Conservation (phyloP, 2,797 vertebrate genomes). For the Etheostoma perlongum region DNA sequence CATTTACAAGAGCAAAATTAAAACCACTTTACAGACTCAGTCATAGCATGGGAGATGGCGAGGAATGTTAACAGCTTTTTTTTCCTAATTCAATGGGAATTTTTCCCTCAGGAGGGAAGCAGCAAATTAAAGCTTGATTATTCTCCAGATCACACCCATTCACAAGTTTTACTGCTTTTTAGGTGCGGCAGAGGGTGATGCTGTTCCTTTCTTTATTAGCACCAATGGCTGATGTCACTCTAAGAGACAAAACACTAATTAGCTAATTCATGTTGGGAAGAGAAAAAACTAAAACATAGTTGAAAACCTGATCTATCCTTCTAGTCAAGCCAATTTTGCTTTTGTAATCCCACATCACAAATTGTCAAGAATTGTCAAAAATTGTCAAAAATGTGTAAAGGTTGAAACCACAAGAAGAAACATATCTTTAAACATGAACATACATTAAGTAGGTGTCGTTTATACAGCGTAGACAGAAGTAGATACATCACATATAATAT, state of each 20-base stretch:
- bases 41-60: conserved; percentile 57
- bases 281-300: no score
- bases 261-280: background rate
- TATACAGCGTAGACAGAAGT: background rate
- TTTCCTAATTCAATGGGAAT: conserved; percentile 45
- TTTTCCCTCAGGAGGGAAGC: conserved; percentile 55
- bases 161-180: conserved; percentile 64
- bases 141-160: conserved; percentile 69
- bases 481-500: background rate
- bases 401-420: background rate
- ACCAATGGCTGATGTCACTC: conserved; percentile 35
- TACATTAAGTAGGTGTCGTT: background rate
- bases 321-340: background rate
- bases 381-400: background rate
- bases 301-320: background rate
- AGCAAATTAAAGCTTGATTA: conserved; percentile 66
- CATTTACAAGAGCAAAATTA: conserved; percentile 70
- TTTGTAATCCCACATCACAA: background rate
- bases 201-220: conserved; percentile 28
- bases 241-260: conserved; percentile 5
- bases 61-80: conserved; percentile 69
- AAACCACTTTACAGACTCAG: conserved; percentile 77
- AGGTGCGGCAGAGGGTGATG: conserved; percentile 39
- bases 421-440: conserved; percentile 4
- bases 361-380: no score